These are phyloP conservation scores for Thymelicus acteon DNA, from an alignment of 2,888 invertebrate genomes.

Conservation along the genomic window DNA sequence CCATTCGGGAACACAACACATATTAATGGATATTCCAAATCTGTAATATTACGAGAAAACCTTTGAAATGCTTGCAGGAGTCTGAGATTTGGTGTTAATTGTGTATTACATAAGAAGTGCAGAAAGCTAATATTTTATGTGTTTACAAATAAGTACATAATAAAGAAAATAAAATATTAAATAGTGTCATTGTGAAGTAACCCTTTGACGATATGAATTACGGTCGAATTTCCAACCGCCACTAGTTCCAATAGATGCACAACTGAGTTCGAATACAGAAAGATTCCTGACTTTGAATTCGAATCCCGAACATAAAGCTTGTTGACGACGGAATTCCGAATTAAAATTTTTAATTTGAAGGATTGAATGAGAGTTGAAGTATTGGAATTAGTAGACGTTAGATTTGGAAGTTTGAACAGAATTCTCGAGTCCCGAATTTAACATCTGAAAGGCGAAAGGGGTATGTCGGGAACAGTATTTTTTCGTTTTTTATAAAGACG, in stretches of 20 bases:
- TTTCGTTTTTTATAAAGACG: background rate
- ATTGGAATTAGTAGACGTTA: background rate
- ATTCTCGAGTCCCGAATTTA: background rate
- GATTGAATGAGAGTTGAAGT: background rate
- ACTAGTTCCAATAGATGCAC: background rate
- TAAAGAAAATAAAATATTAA: no score
- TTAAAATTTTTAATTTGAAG: slow-evolving; percentile 21
- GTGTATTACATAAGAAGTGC: no score
- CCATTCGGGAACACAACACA: slow-evolving; percentile 31
- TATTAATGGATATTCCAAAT: slow-evolving; percentile 18
- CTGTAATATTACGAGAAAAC: no score
- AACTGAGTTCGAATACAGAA: slow-evolving; percentile 19
- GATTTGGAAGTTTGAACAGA: background rate
- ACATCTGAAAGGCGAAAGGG: background rate
- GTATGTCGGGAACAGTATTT: background rate
- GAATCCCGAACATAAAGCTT: slow-evolving; percentile 20
- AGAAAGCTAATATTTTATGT: no score
- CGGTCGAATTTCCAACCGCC: no score
- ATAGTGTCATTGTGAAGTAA: no score
- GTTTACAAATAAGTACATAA: no score
- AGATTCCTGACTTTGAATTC: slow-evolving; percentile 24
- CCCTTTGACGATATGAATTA: no score
- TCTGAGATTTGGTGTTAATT: no score
- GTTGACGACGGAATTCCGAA: slow-evolving; percentile 14
- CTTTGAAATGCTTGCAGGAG: no score